Evolutionary conservation across 2,113 vertebrate genomes (phyloP).

Genomic region (Paralichthys olivaceus): DNA sequence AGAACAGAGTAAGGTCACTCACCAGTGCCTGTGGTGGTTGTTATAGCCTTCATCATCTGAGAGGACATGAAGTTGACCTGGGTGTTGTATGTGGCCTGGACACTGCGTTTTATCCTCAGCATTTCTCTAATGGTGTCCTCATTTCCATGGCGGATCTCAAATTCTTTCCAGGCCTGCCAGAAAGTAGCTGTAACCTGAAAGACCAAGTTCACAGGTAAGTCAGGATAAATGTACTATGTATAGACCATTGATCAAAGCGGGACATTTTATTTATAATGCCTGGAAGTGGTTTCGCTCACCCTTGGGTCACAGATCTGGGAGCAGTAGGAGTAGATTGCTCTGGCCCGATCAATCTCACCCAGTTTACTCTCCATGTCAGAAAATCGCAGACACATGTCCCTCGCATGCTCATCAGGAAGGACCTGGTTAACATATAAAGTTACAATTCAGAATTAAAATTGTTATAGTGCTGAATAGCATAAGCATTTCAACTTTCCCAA

Average conservation of each 20-base stretch:
- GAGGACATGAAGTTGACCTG: slow-evolving; percentile 98
- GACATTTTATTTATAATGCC: not conserved
- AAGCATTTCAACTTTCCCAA: not conserved
- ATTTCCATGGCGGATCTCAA: slow-evolving; percentile 94
- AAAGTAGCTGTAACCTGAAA: slow-evolving; percentile 87
- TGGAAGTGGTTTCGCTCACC: slow-evolving; percentile 70
- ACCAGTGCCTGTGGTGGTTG: slow-evolving; percentile 88
- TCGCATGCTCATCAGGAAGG: slow-evolving; percentile 90
- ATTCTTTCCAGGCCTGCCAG: slow-evolving; percentile 96
- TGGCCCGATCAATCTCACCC: slow-evolving; percentile 91
- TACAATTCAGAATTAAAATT: not conserved
- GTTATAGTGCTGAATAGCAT: not conserved
- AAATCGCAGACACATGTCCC: slow-evolving; percentile 94
- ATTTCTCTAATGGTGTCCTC: slow-evolving; percentile 95
- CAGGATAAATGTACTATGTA: not conserved
- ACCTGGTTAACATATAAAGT: slow-evolving; percentile 72
- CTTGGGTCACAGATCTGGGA: slow-evolving; percentile 95
- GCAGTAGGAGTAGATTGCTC: slow-evolving; percentile 95
- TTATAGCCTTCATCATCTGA: slow-evolving; percentile 91
- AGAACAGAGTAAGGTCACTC: slow-evolving; percentile 22
- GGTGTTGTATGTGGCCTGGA: slow-evolving; percentile 96
- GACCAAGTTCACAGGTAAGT: not conserved
- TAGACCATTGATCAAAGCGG: not conserved
- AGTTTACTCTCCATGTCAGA: slow-evolving; percentile 95
- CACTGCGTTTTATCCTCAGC: slow-evolving; percentile 92